Evolutionary conservation across 1,140 invertebrate genomes (phyloP).

Genomic region (Ladona fulva): DNA sequence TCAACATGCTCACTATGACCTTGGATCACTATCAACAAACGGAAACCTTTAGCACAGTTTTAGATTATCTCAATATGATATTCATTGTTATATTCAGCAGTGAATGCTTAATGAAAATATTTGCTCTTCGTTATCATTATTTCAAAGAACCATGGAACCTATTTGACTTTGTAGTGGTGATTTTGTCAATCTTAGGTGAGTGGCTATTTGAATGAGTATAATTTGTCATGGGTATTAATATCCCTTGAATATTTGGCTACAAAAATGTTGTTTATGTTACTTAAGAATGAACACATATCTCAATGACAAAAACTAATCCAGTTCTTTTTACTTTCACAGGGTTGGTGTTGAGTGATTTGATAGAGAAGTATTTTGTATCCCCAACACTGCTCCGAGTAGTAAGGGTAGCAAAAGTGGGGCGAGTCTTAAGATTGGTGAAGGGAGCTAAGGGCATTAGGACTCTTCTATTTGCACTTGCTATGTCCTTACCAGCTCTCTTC

Average conservation of each 20-base stretch:
- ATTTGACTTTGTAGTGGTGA: slow-evolving; percentile 98
- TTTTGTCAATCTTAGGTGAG: slow-evolving; percentile 94
- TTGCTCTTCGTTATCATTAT: slow-evolving; percentile 93
- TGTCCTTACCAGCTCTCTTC: slow-evolving; percentile 95
- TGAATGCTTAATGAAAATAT: slow-evolving; percentile 95
- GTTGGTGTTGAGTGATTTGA: slow-evolving; percentile 89
- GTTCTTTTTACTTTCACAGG: slow-evolving; percentile 46
- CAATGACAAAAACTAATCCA: neutral
- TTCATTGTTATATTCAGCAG: slow-evolving; percentile 97
- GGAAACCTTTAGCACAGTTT: slow-evolving; percentile 66
- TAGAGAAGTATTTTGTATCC: slow-evolving; percentile 95
- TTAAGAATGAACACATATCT: neutral
- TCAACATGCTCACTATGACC: slow-evolving; percentile 99
- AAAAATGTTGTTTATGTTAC: neutral
- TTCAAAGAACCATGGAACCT: slow-evolving; percentile 99
- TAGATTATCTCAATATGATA: slow-evolving; percentile 89
- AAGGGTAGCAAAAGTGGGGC: slow-evolving; percentile 92
- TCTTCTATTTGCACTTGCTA: slow-evolving; percentile 91
- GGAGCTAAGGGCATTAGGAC: slow-evolving; percentile 96
- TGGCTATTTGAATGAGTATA: slow-evolving; percentile 21
- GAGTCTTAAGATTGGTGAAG: slow-evolving; percentile 93
- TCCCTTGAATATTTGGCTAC: too few relatives aligned
- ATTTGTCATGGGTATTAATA: too few relatives aligned
- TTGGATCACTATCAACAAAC: slow-evolving; percentile 91
- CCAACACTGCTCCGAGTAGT: slow-evolving; percentile 95